Conservation (phyloP, 2,113 vertebrate genomes). For the Phalacrocorax brasilianus region DNA sequence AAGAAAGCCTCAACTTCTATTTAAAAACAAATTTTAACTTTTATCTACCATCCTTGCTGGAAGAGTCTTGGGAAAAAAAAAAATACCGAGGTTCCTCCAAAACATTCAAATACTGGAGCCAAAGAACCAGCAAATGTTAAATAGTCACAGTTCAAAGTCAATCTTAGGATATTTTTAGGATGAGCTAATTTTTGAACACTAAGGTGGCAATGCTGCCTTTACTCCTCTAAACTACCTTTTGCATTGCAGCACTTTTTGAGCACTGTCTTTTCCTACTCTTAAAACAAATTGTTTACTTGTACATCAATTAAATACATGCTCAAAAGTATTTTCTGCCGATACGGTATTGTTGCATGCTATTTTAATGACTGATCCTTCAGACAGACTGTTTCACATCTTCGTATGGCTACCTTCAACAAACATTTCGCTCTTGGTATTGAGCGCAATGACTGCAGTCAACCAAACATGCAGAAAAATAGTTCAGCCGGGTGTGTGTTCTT, state of each 20-base stretch:
- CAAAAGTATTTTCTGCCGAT: constrained; percentile 41
- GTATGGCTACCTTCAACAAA: constrained; percentile 35
- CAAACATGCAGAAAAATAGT: constrained; percentile 72
- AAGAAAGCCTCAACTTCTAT: neutral
- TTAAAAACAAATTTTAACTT: neutral
- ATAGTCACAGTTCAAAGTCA: neutral
- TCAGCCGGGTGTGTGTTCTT: constrained; percentile 75
- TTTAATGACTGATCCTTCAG: constrained; percentile 40
- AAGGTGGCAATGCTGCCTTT: neutral
- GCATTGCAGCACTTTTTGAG: neutral
- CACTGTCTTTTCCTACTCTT: neutral
- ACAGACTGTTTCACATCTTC: constrained; percentile 46
- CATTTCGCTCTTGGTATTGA: constrained; percentile 43
- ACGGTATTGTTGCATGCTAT: constrained; percentile 12
- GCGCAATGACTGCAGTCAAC: constrained; percentile 60
- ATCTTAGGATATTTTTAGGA: neutral
- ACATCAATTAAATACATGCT: constrained; percentile 9
- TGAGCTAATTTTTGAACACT: neutral
- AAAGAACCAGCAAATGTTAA: neutral
- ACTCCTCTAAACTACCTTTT: neutral
- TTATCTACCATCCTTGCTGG: neutral
- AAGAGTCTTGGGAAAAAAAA: neutral
- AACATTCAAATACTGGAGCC: neutral
- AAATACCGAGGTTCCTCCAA: neutral
- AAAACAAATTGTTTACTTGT: neutral